Percentiles rank a stretch among this genome's conserved stretches.
Evolutionary conservation across 2,113 vertebrate species (phyloP).

Genomic region (Herpetotheres cachinnans): DNA sequence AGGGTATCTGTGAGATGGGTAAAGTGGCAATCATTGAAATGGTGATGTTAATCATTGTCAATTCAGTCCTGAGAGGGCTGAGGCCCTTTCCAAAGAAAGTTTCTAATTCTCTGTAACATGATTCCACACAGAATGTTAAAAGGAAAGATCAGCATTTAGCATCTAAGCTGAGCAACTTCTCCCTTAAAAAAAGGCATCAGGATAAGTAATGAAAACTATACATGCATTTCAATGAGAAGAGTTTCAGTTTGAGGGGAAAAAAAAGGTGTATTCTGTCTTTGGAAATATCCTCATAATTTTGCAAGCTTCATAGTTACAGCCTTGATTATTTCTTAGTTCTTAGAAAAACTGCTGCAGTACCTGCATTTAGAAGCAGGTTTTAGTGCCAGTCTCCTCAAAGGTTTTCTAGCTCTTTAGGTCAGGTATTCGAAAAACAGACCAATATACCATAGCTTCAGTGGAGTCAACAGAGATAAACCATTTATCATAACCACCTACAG

Average conservation of each 20-base stretch:
- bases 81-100: conserved; percentile 5
- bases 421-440: neutral
- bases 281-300: neutral
- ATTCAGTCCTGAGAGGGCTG: neutral
- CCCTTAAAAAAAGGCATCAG: neutral
- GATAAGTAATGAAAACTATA: neutral
- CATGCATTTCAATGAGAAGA: neutral
- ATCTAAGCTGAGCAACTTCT: neutral
- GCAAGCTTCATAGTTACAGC: neutral
- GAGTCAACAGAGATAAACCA: neutral
- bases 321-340: neutral
- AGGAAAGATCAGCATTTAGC: neutral
- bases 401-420: conserved; percentile 12
- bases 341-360: neutral
- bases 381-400: neutral
- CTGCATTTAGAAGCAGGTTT: neutral
- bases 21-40: neutral
- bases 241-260: rapidly evolving
- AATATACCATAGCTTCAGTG: neutral
- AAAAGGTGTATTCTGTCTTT: neutral
- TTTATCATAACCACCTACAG: neutral
- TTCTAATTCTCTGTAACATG: conserved; percentile 19
- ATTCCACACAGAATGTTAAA: neutral
- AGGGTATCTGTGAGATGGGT: neutral
- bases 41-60: neutral